Conservation (phyloP, 2,113 vertebrate species). For the Pardalotus punctatus region DNA sequence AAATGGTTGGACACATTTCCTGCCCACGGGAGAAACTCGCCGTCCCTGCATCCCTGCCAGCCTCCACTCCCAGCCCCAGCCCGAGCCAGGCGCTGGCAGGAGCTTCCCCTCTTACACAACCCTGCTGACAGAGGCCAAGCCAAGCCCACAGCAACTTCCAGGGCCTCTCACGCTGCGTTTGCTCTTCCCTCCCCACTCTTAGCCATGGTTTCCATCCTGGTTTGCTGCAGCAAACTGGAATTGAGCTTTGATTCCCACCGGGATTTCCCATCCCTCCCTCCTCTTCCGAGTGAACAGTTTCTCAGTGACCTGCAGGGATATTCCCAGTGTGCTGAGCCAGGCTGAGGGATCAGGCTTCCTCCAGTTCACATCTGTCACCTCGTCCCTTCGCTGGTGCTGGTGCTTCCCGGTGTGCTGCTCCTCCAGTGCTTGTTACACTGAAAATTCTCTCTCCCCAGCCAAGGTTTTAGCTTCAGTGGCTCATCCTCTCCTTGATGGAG, state of each 20-base stretch:
- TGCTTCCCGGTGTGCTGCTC: accelerated
- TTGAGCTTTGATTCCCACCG: neutral
- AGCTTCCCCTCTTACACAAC: neutral
- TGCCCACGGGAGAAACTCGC: neutral
- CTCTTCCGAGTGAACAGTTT: no score
- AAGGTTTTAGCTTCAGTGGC: neutral
- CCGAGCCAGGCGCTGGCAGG: neutral
- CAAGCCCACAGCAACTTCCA: neutral
- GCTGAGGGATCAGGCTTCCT: neutral
- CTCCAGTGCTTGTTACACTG: neutral
- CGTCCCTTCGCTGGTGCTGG: neutral
- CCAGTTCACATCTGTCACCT: neutral
- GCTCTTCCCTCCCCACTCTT: neutral
- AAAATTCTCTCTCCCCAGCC: neutral
- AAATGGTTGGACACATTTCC: neutral
- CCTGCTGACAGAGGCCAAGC: neutral
- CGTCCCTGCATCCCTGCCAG: neutral
- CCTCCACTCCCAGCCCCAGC: neutral
- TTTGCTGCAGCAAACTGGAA: neutral
- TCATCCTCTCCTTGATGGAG: neutral
- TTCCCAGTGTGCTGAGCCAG: neutral
- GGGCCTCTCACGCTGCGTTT: neutral
- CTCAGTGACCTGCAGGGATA: neutral
- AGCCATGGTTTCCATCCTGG: neutral
- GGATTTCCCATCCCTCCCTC: no score